Conservation (phyloP, 2,113 vertebrate genomes). For the Eurypyga helias region DNA sequence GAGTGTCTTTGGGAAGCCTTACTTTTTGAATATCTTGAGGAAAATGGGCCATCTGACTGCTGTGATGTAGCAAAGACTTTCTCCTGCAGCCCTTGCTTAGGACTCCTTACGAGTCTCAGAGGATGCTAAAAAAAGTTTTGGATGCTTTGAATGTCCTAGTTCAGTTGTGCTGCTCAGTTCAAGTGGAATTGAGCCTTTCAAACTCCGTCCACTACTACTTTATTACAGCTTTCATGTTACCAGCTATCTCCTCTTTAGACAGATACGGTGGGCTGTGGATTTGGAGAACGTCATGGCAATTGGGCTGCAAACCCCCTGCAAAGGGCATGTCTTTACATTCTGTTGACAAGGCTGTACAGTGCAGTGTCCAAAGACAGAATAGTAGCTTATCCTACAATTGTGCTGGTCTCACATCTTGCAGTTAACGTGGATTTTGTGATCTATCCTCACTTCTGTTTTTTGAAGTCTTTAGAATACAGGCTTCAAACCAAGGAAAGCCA, state of each 20-base stretch:
- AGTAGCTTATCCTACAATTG: background rate
- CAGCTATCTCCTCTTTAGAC: background rate
- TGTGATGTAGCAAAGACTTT: background rate
- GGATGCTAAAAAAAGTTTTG: background rate
- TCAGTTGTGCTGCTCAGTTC: background rate
- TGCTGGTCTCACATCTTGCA: background rate
- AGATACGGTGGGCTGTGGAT: background rate
- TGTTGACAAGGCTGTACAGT: background rate
- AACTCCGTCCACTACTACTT: background rate
- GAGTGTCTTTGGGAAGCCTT: background rate
- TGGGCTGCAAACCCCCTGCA: background rate
- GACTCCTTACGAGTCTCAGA: background rate
- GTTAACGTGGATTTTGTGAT: background rate
- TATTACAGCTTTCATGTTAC: background rate
- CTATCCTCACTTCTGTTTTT: background rate
- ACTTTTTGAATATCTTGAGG: background rate
- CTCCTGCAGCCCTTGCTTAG: background rate
- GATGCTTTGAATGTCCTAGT: background rate
- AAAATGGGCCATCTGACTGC: background rate
- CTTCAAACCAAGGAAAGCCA: background rate
- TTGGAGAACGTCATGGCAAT: background rate
- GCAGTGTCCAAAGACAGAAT: background rate
- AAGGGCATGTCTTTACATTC: background rate
- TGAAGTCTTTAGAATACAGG: background rate
- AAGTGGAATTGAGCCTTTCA: background rate